A percentile compares a stretch with the other conserved stretches of the same genome.
Conservation (phyloP, 2,888 invertebrate genomes). For the Oscheius sp. region DNA sequence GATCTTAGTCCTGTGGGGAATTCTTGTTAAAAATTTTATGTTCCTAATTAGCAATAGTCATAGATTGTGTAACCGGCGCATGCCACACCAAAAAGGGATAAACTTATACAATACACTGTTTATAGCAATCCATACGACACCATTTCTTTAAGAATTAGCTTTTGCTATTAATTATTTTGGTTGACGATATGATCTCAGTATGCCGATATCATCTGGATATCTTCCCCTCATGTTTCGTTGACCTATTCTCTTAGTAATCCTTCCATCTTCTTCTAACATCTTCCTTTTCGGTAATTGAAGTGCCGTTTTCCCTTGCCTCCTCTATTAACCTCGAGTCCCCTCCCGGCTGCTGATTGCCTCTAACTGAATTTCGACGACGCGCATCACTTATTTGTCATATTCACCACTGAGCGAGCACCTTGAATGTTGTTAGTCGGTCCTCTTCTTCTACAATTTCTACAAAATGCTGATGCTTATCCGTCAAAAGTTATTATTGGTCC, state of each 20-base stretch:
- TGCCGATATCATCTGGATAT: no score
- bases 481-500: constrained; percentile 58
- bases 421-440: constrained; percentile 20
- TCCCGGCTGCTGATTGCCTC: constrained; percentile 37
- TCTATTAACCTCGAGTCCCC: constrained; percentile 25
- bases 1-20: no score
- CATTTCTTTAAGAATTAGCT: no score
- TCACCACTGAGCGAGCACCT: constrained; percentile 3
- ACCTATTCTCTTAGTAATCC: no score
- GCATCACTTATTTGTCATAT: constrained; percentile 31
- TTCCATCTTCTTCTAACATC: neutral
- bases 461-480: constrained; percentile 42
- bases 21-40: no score
- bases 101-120: no score
- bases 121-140: no score
- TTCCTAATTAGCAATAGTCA: no score
- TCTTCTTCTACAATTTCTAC: constrained; percentile 12
- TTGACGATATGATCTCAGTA: no score
- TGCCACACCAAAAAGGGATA: no score
- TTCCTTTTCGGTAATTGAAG: constrained; percentile 22
- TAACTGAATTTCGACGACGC: constrained; percentile 40
- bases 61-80: no score
- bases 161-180: no score
- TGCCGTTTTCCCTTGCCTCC: constrained; percentile 25
- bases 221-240: neutral